Conservation (phyloP, 2,888 invertebrate species). For the Pediacus dermestoides region DNA sequence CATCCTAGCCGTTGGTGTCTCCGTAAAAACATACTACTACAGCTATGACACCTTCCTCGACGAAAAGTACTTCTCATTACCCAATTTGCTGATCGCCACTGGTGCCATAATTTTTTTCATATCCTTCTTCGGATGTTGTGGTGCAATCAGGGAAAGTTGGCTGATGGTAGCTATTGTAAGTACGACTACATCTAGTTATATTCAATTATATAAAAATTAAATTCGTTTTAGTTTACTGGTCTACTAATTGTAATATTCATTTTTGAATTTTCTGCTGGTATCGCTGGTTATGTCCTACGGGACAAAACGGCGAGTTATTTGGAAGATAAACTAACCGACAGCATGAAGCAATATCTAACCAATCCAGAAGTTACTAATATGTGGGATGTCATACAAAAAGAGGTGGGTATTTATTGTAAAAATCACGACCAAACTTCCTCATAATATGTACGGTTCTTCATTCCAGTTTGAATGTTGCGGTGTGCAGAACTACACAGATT, state of each 20-base stretch:
- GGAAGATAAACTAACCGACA: slow-evolving; percentile 62
- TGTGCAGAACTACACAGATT: slow-evolving; percentile 49
- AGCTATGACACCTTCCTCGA: slow-evolving; percentile 78
- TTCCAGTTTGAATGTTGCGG: slow-evolving; percentile 72
- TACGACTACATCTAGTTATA: slow-evolving; percentile 3
- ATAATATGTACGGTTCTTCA: too few species aligned
- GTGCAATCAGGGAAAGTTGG: slow-evolving; percentile 90
- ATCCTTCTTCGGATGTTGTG: slow-evolving; percentile 94
- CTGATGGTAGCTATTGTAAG: slow-evolving; percentile 90
- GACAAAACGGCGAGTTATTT: slow-evolving; percentile 64
- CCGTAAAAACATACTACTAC: slow-evolving; percentile 67
- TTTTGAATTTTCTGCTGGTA: slow-evolving; percentile 80
- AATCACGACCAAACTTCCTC: too few species aligned
- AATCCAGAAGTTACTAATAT: slow-evolving; percentile 57
- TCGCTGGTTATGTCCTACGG: slow-evolving; percentile 74
- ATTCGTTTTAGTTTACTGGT: slow-evolving; percentile 62
- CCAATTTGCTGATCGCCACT: slow-evolving; percentile 81
- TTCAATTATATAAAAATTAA: slow-evolving; percentile 3
- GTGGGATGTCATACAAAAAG: slow-evolving; percentile 79
- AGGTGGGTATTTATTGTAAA: too few species aligned
- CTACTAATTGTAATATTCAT: slow-evolving; percentile 77
- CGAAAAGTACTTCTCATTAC: slow-evolving; percentile 77
- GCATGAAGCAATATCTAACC: slow-evolving; percentile 49
- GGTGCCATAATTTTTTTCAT: slow-evolving; percentile 88
- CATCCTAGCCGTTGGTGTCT: slow-evolving; percentile 77